A percentile compares a stretch with the other conserved stretches of the same genome.
These are phyloP conservation scores for Porites australiensis DNA, from an alignment of 64 coral and sea anemone species.

Conservation along the genomic window DNA sequence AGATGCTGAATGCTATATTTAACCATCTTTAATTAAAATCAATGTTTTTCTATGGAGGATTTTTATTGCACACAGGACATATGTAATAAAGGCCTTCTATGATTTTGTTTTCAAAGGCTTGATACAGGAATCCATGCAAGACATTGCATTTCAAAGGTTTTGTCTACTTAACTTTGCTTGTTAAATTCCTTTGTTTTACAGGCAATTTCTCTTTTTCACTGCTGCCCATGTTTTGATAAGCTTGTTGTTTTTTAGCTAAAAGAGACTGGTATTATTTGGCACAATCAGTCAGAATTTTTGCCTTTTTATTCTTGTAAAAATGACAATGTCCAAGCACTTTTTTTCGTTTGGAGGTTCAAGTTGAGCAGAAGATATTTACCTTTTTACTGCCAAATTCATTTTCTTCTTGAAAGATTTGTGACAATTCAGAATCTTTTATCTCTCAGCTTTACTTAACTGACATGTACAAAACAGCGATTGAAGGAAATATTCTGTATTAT, in stretches of 20 bases:
- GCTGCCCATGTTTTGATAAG: neutral
- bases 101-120: conserved; percentile 40
- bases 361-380: conserved; percentile 57
- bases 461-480: conserved; percentile 63
- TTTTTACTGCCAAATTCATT: conserved; percentile 40
- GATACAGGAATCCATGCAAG: neutral
- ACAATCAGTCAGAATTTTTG: neutral
- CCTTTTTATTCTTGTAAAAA: neutral
- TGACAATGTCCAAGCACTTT: conserved; percentile 48
- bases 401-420: conserved; percentile 66
- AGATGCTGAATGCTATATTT: conserved; percentile 71
- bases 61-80: conserved; percentile 59
- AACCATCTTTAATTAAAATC: neutral
- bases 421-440: conserved; percentile 69
- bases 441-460: conserved; percentile 49
- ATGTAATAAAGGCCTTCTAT: conserved; percentile 59
- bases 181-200: neutral
- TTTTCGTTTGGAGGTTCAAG: conserved; percentile 72
- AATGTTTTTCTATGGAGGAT: conserved; percentile 28
- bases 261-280: neutral
- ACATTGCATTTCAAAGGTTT: neutral
- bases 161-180: neutral
- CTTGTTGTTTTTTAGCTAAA: neutral
- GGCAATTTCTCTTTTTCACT: neutral
- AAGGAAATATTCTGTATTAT: conserved; percentile 53